A percentile compares a stretch with the other conserved stretches of the same genome.
Evolutionary conservation across 1,140 invertebrate genomes (phyloP).

Genomic region (Kradibia gibbosae): DNA sequence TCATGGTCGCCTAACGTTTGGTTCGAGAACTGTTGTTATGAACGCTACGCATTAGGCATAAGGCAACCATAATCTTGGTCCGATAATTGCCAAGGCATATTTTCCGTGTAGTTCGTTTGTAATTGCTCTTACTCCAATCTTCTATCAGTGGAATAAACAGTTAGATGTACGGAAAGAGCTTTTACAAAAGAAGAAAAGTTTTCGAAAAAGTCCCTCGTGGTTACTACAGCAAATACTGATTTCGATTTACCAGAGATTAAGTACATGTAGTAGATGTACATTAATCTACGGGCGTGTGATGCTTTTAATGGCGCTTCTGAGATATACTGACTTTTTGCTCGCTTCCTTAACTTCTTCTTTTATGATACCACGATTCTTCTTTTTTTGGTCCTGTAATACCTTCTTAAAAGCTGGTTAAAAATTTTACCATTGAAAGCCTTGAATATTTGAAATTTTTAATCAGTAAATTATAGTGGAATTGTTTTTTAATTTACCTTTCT

Average conservation of each 20-base stretch:
- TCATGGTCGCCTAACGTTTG: not conserved
- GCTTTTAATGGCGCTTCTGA: not conserved
- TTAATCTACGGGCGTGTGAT: not conserved
- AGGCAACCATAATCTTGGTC: not conserved
- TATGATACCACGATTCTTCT: not conserved
- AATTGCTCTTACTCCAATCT: constrained; percentile 27
- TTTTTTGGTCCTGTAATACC: not conserved
- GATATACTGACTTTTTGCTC: not conserved
- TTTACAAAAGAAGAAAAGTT: not conserved
- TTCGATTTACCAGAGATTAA: not conserved
- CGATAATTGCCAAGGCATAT: constrained; percentile 2
- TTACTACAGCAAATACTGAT: not conserved
- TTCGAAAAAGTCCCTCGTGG: not conserved
- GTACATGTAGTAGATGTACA: not conserved
- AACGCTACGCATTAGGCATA: not conserved
- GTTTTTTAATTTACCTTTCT: not conserved
- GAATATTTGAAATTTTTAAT: not conserved
- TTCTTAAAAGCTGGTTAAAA: not conserved
- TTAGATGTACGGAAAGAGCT: not conserved
- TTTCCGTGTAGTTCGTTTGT: not conserved
- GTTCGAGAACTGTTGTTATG: not conserved
- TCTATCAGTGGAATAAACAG: not conserved
- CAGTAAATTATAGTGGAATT: not conserved
- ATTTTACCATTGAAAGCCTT: not conserved
- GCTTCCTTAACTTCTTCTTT: not conserved